Percentiles rank a stretch among this genome's conserved stretches.
Conservation (phyloP, 2,888 invertebrate genomes). For the Heliconius cydno region DNA sequence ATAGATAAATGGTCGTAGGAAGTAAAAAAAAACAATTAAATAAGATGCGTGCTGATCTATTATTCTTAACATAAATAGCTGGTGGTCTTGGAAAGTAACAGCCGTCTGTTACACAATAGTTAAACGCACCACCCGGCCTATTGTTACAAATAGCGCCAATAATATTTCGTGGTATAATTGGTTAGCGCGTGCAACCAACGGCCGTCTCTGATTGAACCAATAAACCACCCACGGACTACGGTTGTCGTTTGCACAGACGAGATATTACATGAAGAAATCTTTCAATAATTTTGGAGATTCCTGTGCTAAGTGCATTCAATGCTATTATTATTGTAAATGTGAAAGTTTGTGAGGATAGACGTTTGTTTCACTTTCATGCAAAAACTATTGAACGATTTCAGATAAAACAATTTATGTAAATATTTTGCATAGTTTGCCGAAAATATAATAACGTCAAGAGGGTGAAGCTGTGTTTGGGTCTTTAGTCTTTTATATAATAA, state of each 20-base stretch:
- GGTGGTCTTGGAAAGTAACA: conserved; percentile 53
- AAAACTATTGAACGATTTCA: too few relatives aligned
- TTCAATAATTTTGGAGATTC: conserved; percentile 9
- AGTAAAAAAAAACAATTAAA: conserved; percentile 14
- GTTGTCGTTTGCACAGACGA: conserved; percentile 58
- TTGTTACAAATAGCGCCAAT: conserved; percentile 72
- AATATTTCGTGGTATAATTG: conserved; percentile 61
- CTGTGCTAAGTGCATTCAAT: neutral
- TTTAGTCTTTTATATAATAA: too few relatives aligned
- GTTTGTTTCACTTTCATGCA: too few relatives aligned
- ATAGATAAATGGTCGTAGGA: neutral
- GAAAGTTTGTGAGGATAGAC: too few relatives aligned
- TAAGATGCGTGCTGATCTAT: conserved; percentile 10
- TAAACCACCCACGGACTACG: conserved; percentile 71
- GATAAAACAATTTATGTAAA: too few relatives aligned
- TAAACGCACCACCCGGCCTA: conserved; percentile 50
- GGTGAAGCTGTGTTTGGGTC: too few relatives aligned
- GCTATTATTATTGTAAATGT: too few relatives aligned
- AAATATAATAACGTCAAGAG: too few relatives aligned
- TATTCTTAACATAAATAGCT: conserved; percentile 38
- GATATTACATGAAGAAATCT: conserved; percentile 34
- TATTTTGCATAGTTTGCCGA: too few relatives aligned
- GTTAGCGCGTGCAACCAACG: conserved; percentile 73
- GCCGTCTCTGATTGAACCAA: conserved; percentile 73
- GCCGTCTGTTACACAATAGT: conserved; percentile 50